Percentiles rank a stretch among this genome's conserved stretches.
Conservation (phyloP, 2,113 vertebrate genomes). For the Ceyx cyanopectus region DNA sequence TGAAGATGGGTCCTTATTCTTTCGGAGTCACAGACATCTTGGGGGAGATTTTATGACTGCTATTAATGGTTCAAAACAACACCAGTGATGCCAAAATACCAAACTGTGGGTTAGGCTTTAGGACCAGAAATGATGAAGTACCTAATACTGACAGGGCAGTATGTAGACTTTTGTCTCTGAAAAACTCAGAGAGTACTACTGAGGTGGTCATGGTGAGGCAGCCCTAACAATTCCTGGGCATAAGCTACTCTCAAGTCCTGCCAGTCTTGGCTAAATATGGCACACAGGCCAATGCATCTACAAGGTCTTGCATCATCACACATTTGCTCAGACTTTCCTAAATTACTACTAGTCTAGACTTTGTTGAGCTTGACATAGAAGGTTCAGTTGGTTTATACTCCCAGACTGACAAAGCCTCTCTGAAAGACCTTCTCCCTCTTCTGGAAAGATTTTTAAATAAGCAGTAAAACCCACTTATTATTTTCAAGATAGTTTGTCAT, state of each 20-base stretch:
- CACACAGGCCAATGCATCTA: fast-evolving
- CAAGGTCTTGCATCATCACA: neutral
- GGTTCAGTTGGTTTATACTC: neutral
- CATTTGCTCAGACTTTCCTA: neutral
- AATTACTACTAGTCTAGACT: neutral
- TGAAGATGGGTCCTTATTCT: neutral
- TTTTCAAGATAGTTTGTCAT: neutral
- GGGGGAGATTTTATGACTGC: neutral
- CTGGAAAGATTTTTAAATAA: neutral
- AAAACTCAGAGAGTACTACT: neutral
- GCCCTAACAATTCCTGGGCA: neutral
- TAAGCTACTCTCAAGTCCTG: neutral
- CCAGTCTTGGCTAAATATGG: neutral
- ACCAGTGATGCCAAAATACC: fast-evolving
- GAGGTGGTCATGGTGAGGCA: neutral
- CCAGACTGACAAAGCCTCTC: neutral
- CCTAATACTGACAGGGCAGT: neutral
- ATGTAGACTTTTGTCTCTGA: neutral
- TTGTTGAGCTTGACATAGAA: neutral
- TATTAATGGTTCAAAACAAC: fast-evolving
- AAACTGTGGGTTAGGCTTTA: neutral
- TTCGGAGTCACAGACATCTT: fast-evolving
- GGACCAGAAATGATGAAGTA: neutral
- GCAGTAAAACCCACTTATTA: neutral
- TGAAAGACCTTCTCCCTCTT: neutral